Evolutionary conservation across 2,888 invertebrate species (phyloP).

Genomic region (Plutella xylostella): DNA sequence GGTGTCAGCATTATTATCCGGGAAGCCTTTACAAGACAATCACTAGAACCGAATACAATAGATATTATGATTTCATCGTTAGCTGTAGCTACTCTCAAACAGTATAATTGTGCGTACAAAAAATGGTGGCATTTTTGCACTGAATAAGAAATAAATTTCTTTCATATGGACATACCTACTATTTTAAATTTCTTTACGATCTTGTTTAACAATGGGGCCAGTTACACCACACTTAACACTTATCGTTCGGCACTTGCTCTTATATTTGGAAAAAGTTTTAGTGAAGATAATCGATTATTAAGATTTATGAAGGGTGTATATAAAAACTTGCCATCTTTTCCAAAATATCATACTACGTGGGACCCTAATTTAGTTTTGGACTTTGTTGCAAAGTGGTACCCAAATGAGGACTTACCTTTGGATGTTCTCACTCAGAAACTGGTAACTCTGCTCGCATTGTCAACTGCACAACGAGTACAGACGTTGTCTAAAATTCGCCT

Average conservation of each 20-base stretch:
- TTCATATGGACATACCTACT: not conserved
- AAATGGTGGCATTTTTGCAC: constrained; percentile 14
- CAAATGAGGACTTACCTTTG: not conserved
- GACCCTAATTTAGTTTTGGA: not conserved
- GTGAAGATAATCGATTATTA: not conserved
- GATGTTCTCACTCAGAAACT: not conserved
- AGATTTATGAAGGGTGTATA: not conserved
- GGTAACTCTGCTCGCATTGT: not conserved
- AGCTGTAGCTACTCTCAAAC: constrained; percentile 9
- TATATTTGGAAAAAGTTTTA: not conserved
- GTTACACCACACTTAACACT: not conserved
- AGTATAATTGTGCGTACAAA: constrained; percentile 12
- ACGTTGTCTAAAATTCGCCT: not conserved
- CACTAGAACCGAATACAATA: constrained; percentile 8
- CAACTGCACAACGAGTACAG: not conserved
- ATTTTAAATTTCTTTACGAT: not conserved
- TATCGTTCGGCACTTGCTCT: not conserved
- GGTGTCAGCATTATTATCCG: constrained; percentile 12
- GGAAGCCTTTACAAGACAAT: constrained; percentile 9
- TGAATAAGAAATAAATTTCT: not conserved
- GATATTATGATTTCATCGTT: constrained; percentile 15
- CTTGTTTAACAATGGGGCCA: not conserved
- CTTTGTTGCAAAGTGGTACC: not conserved
- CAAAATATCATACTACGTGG: not conserved
- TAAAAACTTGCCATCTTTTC: not conserved